A percentile compares a stretch with the other conserved stretches of the same genome.
phyloP scores from a whole-genome alignment of 2,113 vertebrate species.

The Danio rerio region GRCz12tu NC_133192.1:31315001-31315500 shows the following conservation, averaged over 20 bases:
- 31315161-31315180: conserved; percentile 74
- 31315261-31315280: conserved; percentile 43
- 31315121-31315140: not conserved
- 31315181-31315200: conserved; percentile 86
- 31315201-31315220: conserved; percentile 71
- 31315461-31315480: no score
- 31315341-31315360: no score
- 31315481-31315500: no score
- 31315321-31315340: not conserved
- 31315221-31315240: conserved; percentile 12
- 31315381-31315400: no score
- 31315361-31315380: no score
- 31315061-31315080: conserved; percentile 37
- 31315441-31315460: no score
- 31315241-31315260: conserved; percentile 16
- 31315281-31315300: conserved; percentile 47
- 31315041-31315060: conserved; percentile 65
- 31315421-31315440: no score
- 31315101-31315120: not conserved
- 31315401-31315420: no score
- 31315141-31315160: not conserved
- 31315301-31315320: conserved; percentile 31
- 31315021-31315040: conserved; percentile 80
- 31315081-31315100: not conserved
- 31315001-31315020: conserved; percentile 91